Conservation (phyloP, 64 coral and sea anemone species). For the Stichodactyla mertensii region DNA sequence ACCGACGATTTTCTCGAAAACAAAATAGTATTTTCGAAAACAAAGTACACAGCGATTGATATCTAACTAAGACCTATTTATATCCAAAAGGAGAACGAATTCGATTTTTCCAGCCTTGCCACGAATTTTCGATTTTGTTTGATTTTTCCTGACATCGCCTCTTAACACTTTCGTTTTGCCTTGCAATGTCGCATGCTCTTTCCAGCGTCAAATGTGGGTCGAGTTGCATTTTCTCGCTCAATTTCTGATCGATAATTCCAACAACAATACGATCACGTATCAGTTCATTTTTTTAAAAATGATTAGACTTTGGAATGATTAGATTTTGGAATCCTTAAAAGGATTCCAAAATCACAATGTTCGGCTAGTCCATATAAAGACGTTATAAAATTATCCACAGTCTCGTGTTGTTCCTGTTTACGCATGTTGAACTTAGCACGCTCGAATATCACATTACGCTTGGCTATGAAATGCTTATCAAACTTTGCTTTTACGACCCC, state of each 20-base stretch:
- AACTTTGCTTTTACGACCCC: neutral
- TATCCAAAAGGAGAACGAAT: too few species aligned
- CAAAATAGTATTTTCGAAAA: too few species aligned
- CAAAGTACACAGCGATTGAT: too few species aligned
- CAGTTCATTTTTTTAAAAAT: neutral
- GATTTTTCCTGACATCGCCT: too few species aligned
- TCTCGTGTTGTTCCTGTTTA: conserved; percentile 33
- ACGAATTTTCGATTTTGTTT: too few species aligned
- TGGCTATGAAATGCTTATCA: conserved; percentile 11
- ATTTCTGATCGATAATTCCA: neutral
- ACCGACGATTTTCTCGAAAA: too few species aligned
- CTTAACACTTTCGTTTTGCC: conserved; percentile 24
- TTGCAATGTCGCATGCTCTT: conserved; percentile 21
- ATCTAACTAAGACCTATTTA: too few species aligned
- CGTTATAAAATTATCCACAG: conserved; percentile 11
- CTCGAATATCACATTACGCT: conserved; percentile 19
- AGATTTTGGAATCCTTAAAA: too few species aligned
- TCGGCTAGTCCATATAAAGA: conserved; percentile 7
- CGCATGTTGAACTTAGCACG: conserved; percentile 19
- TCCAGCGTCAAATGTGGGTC: conserved; percentile 16
- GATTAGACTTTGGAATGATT: too few species aligned
- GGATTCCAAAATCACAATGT: conserved; percentile 20
- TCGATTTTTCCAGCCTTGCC: too few species aligned
- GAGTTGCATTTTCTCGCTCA: neutral
- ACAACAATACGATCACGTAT: conserved; percentile 30